Conservation (phyloP, 2,113 vertebrate genomes). For the Osmerus mordax region DNA sequence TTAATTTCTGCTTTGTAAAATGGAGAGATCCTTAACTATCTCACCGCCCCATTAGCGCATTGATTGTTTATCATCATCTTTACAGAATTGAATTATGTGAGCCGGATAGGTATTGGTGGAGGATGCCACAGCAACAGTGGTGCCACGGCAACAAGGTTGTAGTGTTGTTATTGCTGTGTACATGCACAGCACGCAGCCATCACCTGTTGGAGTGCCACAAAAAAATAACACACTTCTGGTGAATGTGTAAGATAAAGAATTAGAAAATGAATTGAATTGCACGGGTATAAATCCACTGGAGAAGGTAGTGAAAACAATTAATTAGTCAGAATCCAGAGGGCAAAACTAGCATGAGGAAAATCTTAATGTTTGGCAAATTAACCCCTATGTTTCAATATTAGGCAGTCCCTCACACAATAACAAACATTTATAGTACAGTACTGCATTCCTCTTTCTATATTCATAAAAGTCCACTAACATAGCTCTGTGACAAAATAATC, state of each 20-base stretch:
- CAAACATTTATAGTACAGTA: no score
- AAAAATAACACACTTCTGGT: no score
- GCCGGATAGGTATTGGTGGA: constrained; percentile 18
- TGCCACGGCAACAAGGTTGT: constrained; percentile 5
- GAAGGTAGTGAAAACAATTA: constrained; percentile 68
- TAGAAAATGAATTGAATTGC: constrained; percentile 50
- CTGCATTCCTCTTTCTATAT: no score
- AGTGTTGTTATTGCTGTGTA: background rate
- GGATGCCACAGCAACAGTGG: constrained; percentile 11
- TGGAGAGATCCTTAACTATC: no score
- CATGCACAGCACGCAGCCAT: no score
- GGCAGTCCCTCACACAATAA: no score
- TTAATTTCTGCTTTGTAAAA: no score
- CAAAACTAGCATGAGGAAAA: constrained; percentile 43
- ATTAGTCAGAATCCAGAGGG: constrained; percentile 56
- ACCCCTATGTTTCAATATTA: constrained; percentile 2
- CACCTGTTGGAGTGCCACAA: no score
- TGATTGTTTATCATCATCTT: background rate
- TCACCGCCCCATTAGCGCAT: background rate
- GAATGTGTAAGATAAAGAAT: constrained; percentile 21
- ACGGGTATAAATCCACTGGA: constrained; percentile 41
- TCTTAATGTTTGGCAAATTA: constrained; percentile 39
- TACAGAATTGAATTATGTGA: constrained; percentile 23
- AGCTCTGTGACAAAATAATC: no score
- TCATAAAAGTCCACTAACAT: no score